A percentile compares a stretch with the other conserved stretches of the same genome.
These are phyloP conservation scores for Sylvilagus bachmani DNA, from an alignment of 2,113 vertebrate species.

Conservation along the genomic window DNA sequence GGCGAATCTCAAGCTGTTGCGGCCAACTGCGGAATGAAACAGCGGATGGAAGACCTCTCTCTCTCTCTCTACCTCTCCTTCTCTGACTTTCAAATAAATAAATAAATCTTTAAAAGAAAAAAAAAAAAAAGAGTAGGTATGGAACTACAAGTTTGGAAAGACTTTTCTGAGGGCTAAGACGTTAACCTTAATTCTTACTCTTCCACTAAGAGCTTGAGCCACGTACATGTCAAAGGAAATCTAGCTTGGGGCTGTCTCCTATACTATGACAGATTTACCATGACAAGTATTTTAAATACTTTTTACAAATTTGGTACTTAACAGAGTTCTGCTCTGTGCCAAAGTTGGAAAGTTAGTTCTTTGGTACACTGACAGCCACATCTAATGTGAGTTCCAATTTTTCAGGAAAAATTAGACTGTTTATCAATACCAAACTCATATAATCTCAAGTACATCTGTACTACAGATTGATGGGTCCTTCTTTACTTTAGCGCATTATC, in stretches of 20 bases:
- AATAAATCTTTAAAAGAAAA: too few relatives aligned
- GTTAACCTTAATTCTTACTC: background rate
- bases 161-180: background rate
- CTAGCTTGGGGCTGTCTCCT: background rate
- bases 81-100: too few relatives aligned
- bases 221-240: background rate
- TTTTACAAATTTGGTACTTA: background rate
- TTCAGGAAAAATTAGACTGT: background rate
- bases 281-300: conserved; percentile 16
- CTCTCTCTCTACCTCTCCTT: too few relatives aligned
- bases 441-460: background rate
- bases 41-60: too few relatives aligned
- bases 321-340: background rate
- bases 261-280: background rate
- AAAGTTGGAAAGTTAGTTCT: conserved; percentile 22
- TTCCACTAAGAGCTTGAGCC: background rate
- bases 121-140: background rate
- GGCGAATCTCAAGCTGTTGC: too few relatives aligned
- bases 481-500: background rate
- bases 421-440: conserved; percentile 35
- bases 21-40: too few relatives aligned
- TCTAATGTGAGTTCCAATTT: conserved; percentile 9
- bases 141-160: background rate
- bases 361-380: background rate
- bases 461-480: background rate